These are phyloP conservation scores for Enteromius afrohamiltoni DNA, from an alignment of 2,797 vertebrate species.

Conservation along the genomic window DNA sequence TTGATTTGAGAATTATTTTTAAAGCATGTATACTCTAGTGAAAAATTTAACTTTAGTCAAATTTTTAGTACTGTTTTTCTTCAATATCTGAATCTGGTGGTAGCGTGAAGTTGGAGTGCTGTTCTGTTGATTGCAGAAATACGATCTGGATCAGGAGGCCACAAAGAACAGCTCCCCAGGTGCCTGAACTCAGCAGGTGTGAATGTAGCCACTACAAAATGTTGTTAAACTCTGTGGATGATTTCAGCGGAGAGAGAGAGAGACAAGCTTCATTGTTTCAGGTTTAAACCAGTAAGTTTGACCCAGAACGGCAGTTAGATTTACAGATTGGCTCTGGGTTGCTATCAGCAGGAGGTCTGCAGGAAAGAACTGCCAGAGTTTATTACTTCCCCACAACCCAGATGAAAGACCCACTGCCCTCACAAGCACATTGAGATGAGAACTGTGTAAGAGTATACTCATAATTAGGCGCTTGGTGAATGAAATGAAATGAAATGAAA, in stretches of 20 bases:
- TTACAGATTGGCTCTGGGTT: slow-evolving; percentile 21
- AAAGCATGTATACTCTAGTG: not conserved
- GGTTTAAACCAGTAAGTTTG: slow-evolving; percentile 23
- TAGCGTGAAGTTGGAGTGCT: not conserved
- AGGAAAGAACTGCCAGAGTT: slow-evolving; percentile 70
- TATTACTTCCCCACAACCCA: slow-evolving; percentile 67
- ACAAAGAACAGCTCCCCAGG: not conserved
- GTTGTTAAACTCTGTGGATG: not conserved
- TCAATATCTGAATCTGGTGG: not conserved
- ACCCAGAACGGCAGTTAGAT: slow-evolving; percentile 6
- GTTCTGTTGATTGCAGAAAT: slow-evolving; percentile 15
- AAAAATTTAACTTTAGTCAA: not conserved
- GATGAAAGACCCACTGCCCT: slow-evolving; percentile 63
- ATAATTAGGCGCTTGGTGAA: not conserved
- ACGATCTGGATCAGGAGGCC: slow-evolving; percentile 4
- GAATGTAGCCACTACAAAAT: slow-evolving; percentile 29
- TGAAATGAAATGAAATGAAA: too few species aligned
- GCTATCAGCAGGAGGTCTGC: slow-evolving; percentile 64
- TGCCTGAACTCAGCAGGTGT: slow-evolving; percentile 28
- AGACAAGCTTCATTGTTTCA: slow-evolving; percentile 3
- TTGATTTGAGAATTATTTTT: not conserved
- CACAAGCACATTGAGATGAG: slow-evolving; percentile 45
- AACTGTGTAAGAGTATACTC: not conserved
- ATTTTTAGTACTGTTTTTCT: not conserved
- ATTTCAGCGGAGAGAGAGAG: not conserved